Base-by-base conservation (phyloP, 2,888 invertebrate species). In the Harpalus rubripes region DNA sequence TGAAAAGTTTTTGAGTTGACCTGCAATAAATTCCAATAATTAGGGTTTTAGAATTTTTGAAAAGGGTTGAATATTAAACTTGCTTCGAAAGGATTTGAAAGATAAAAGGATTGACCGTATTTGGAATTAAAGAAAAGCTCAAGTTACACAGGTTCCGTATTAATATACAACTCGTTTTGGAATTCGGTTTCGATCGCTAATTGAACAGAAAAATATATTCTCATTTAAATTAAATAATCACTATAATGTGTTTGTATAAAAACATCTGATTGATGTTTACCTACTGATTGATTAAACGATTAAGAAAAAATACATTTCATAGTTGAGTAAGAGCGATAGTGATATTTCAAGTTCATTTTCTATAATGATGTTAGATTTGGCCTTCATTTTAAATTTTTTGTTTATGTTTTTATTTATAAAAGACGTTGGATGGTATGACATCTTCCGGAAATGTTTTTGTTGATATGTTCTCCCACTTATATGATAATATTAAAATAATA, bases 401-500 rank as follows among this genome's bases (percentile, higher is more conserved):
- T 68, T 63, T 39, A 18, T 74, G 72, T 44, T 74, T 74, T 74
- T 74, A 74, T 74, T 41, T 44, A 41, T 72, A 72, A n/a, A 74
- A 41, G 44, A 52, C 4, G 68, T 32, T 32, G 68, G 68, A 32
- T 39, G 32, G 26, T 68, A 74, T 74, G 72, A 44, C 44, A 74
- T 74, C 41, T 44, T 74, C 44, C 72, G 72, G 72, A 74, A 44
- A 74, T 41, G 68, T 74, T 74, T 74, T 74, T 68, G 68, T 68
- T 39, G 68, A 68, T 68, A 68, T 68, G 32, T 68, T 39, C 68
- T 39, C 32, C 68, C 39, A 39, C 68, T 68, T 68, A 7, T 63
- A 12, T 68, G 68, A 68, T 68, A 68, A 68, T 68, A 65, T 65
- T 65, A 39, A 32, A 41, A 39, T 39, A 68, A 68, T 68, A 68